phyloP scores from a whole-genome alignment of 2,888 invertebrate genomes.

The Arctia plantaginis region DNA sequence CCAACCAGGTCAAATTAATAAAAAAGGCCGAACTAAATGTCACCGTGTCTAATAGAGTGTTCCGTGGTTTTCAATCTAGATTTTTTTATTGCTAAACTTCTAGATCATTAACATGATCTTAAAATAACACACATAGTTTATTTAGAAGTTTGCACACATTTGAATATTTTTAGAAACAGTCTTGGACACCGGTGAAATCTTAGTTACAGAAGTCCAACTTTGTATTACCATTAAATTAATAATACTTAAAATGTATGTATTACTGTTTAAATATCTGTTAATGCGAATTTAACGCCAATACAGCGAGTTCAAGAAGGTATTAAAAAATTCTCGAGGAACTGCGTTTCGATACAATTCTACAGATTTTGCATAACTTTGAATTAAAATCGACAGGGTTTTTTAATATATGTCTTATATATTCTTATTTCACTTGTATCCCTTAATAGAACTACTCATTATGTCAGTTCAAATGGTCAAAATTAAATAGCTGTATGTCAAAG shows the following conservation, averaged over 20 bases:
- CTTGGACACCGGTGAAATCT: conserved; percentile 1
- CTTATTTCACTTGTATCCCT: background rate
- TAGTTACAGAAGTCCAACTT: conserved; percentile 28
- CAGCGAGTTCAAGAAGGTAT: background rate
- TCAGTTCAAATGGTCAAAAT: too few relatives aligned
- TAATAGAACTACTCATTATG: too few relatives aligned
- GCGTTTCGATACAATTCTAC: background rate
- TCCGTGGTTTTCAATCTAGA: conserved; percentile 45
- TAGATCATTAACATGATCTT: conserved; percentile 48
- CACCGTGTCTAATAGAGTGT: conserved; percentile 44
- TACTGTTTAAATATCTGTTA: too few relatives aligned
- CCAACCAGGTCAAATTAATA: conserved; percentile 36
- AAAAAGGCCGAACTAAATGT: conserved; percentile 50
- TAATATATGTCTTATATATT: background rate
- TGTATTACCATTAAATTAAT: background rate
- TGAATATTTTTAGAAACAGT: conserved; percentile 39
- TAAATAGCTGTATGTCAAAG: too few relatives aligned
- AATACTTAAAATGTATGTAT: background rate
- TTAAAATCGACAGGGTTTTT: too few relatives aligned
- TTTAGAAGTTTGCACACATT: conserved; percentile 47
- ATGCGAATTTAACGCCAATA: background rate
- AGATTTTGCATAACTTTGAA: background rate
- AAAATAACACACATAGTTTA: conserved; percentile 36
- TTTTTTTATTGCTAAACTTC: conserved; percentile 51
- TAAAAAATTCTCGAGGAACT: background rate